Evolutionary conservation across 2,797 vertebrate species (phyloP), one percentile per base, ranked within the genome.

Genomic region (Mycteria americana): DNA sequence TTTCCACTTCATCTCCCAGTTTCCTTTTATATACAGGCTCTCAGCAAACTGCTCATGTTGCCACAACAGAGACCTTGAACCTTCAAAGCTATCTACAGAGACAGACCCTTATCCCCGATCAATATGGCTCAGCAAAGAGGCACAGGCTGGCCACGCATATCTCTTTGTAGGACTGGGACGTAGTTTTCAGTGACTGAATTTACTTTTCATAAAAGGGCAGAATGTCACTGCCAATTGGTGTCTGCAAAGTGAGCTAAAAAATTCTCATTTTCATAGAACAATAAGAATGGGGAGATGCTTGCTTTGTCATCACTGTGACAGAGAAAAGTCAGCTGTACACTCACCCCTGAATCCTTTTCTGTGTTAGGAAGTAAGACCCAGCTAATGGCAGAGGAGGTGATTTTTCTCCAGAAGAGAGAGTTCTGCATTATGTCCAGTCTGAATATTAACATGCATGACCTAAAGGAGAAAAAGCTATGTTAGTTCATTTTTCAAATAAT

Each of bases 1-100:
- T 97, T 97, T 95, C 92, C 89, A 89, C 94, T 95, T 93, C 96
- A 96, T 96, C 91, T 97, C 84, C 84, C 78, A 78, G 72, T 89
- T 90, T 85, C 62, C 84, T 96, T 97, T 96, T 88, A 83, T 92
- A 92, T 62, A 57, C 54, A 84, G 81, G 46, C 90, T 94, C 91
- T 95, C 92, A 85, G 75, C 57, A 95, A 91, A 83, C 88, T 89
- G 78, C 82, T 93, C 18, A n/a, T 93, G 88, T 92, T 95, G 84
- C 95, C 86, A 91, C 93, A 95, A 85, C 84, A 95, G 91, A 93
- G 87, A 88, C 91, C 93, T 93, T 92, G 94, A 97, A 91, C 86
- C 75, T 95, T 96, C 96, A 96, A 97, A 96, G 94, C 72, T 91
- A 92, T 95, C 94, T 89, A 69, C 62, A 68, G 84, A 91, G 45